Evolutionary conservation across 1,140 invertebrate genomes (phyloP).

Genomic region (Drosophila orosa): DNA sequence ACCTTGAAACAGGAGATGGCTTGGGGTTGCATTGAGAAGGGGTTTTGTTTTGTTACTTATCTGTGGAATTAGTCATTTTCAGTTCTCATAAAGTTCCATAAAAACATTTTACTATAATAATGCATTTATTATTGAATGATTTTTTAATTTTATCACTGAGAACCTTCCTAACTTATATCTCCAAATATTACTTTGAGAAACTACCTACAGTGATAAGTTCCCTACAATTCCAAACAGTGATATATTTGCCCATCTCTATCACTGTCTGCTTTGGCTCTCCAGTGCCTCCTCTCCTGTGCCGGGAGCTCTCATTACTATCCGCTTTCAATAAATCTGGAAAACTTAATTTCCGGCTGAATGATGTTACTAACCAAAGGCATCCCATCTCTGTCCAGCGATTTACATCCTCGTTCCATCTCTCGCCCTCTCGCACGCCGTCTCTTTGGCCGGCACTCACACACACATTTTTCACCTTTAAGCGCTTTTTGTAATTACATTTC

Average conservation of each 20-base stretch:
- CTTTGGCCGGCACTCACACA: conserved; percentile 10
- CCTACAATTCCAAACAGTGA: conserved; percentile 24
- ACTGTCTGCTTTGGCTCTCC: conserved; percentile 11
- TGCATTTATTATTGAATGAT: not conserved
- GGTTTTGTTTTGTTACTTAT: not conserved
- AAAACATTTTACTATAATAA: not conserved
- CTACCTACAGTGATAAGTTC: conserved; percentile 15
- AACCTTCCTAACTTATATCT: not conserved
- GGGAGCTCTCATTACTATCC: conserved; percentile 80
- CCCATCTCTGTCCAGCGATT: conserved; percentile 8
- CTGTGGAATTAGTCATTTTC: no score
- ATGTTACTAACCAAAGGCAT: conserved; percentile 53
- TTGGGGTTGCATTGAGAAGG: not conserved
- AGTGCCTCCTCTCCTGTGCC: conserved; percentile 20
- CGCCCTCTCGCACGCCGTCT: not conserved
- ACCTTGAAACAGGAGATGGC: conserved; percentile 3
- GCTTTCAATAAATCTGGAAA: conserved; percentile 84
- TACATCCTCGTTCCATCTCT: conserved; percentile 10
- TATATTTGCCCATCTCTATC: conserved; percentile 47
- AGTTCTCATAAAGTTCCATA: no score
- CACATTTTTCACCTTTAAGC: conserved; percentile 79
- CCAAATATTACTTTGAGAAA: not conserved
- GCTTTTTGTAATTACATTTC: conserved; percentile 83
- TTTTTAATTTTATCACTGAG: not conserved
- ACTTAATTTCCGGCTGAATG: conserved; percentile 84